These are phyloP conservation scores for Gryllus longicercus DNA, from an alignment of 2,888 invertebrate genomes.

Conservation along the genomic window DNA sequence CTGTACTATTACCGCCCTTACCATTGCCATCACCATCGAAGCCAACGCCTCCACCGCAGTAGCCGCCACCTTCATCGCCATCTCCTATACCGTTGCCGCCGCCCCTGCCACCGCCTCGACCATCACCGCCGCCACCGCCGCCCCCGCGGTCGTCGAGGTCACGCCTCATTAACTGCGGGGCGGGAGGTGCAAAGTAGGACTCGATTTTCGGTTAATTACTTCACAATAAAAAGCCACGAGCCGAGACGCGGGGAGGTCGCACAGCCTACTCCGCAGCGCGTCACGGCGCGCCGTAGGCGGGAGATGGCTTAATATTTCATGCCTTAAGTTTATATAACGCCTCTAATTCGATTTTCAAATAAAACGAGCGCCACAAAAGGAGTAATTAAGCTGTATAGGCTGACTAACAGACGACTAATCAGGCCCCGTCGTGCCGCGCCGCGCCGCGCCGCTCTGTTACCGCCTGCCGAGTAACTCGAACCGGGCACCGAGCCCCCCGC, in stretches of 20 bases:
- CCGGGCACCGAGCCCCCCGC: not conserved
- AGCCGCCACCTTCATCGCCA: too few relatives aligned
- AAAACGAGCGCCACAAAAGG: slow-evolving; percentile 8
- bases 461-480: not conserved
- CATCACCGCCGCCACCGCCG: not conserved
- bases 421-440: not conserved
- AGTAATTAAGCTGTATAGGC: slow-evolving; percentile 17
- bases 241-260: not conserved
- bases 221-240: slow-evolving; percentile 8
- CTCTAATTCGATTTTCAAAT: slow-evolving; percentile 17
- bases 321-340: slow-evolving; percentile 6
- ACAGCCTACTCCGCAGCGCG: not conserved
- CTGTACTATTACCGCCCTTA: too few relatives aligned
- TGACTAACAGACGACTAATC: slow-evolving; percentile 17
- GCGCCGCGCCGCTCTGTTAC: not conserved
- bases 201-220: slow-evolving; percentile 17
- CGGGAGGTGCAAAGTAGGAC: slow-evolving; percentile 2
- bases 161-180: slow-evolving; percentile 17
- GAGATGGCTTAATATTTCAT: slow-evolving; percentile 17
- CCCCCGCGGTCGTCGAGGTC: not conserved
- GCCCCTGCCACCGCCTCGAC: not conserved
- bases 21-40: not conserved
- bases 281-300: not conserved
- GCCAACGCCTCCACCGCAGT: too few relatives aligned
- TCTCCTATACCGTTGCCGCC: not conserved